Percentiles rank a stretch among this genome's conserved stretches.
phyloP scores from a whole-genome alignment of 2,888 invertebrate genomes.

The Dolichopus griseipennis region DNA sequence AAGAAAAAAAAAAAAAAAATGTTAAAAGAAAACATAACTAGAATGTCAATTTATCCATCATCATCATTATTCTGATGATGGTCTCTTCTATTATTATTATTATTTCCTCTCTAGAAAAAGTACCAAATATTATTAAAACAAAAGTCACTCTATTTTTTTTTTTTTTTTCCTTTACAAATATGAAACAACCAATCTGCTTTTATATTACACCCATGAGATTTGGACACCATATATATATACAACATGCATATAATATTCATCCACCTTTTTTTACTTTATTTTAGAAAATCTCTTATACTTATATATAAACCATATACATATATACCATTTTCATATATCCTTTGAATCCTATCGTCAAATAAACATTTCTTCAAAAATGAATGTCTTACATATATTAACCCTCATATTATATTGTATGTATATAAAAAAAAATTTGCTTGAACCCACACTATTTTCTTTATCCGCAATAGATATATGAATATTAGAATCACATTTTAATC shows the following conservation, averaged over 20 bases:
- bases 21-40: slow-evolving; percentile 2
- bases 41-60: slow-evolving; percentile 23
- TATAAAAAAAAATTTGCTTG: not conserved
- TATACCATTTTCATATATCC: not conserved
- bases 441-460: not conserved
- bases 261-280: slow-evolving; percentile 13
- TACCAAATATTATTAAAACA: too few species aligned
- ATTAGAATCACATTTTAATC: slow-evolving; percentile 4
- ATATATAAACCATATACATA: not conserved
- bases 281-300: too few species aligned
- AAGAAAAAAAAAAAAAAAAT: not conserved
- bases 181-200: slow-evolving; percentile 19
- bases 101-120: not conserved
- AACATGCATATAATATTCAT: too few species aligned
- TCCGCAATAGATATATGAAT: not conserved
- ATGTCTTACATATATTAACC: not conserved
- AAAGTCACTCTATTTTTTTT: too few species aligned
- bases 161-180: too few species aligned
- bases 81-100: slow-evolving; percentile 18
- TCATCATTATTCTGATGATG: slow-evolving; percentile 23
- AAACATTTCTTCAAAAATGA: not conserved
- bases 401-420: not conserved
- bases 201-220: slow-evolving; percentile 21
- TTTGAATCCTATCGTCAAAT: not conserved
- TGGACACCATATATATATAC: slow-evolving; percentile 13